A percentile compares a stretch with the other conserved stretches of the same genome.
Conservation (phyloP, 2,888 invertebrate species). For the Mesochorus sp. region DNA sequence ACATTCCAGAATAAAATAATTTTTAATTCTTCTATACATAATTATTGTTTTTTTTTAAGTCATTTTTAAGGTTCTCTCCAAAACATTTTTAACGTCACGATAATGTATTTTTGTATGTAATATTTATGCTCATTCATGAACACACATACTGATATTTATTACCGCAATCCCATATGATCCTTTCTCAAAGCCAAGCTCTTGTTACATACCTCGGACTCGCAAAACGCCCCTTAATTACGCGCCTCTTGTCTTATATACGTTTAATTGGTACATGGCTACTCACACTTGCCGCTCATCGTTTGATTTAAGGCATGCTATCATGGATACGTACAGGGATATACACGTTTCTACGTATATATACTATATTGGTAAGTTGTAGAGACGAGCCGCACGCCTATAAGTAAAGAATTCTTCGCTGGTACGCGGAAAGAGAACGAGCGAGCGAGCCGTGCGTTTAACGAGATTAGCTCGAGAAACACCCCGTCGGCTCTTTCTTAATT, state of each 20-base stretch:
- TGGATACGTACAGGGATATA: too few species aligned
- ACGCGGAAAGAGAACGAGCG: slow-evolving; percentile 7
- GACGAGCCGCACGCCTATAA: slow-evolving; percentile 14
- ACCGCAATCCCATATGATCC: slow-evolving; percentile 39
- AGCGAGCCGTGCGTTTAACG: slow-evolving; percentile 47
- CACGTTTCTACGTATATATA: too few species aligned
- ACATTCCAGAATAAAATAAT: too few species aligned
- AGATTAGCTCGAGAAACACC: slow-evolving; percentile 51
- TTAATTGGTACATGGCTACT: slow-evolving; percentile 32
- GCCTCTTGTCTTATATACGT: neutral
- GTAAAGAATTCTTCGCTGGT: slow-evolving; percentile 27
- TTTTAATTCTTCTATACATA: too few species aligned
- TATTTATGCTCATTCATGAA: neutral
- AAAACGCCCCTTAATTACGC: slow-evolving; percentile 53
- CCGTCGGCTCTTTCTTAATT: slow-evolving; percentile 39
- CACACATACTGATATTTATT: slow-evolving; percentile 31
- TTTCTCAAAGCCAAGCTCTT: slow-evolving; percentile 53
- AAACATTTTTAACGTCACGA: too few species aligned
- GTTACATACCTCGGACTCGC: slow-evolving; percentile 24
- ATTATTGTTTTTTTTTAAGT: too few species aligned
- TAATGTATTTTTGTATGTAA: too few species aligned
- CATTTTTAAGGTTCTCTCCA: too few species aligned
- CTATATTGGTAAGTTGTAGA: neutral
- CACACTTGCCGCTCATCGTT: slow-evolving; percentile 50
- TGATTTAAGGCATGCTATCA: slow-evolving; percentile 47